A percentile compares a stretch with the other conserved stretches of the same genome.
phyloP scores from a whole-genome alignment of 53 echinoderm and acorn worm genomes.

The Pentamera pediparva region DNA sequence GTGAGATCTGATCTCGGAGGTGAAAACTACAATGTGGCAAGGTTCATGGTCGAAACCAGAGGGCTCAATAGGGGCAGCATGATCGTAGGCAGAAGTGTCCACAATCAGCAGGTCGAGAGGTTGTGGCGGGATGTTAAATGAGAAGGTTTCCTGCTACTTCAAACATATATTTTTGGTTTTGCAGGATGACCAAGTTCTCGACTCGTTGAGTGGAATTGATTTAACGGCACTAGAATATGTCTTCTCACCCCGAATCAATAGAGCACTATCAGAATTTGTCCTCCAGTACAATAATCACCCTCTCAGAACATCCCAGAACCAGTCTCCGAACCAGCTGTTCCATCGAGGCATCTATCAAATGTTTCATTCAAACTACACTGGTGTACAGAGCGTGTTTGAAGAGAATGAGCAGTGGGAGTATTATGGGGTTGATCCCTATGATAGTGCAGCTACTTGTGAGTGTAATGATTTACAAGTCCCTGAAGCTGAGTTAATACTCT shows the following conservation, averaged over 20 bases:
- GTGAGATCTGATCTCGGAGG: constrained; percentile 51
- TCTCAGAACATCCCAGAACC: constrained; percentile 10
- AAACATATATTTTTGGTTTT: constrained; percentile 1
- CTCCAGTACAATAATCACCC: constrained; percentile 13
- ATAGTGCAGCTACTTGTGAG: not conserved
- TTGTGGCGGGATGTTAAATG: constrained; percentile 45
- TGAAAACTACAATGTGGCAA: constrained; percentile 51
- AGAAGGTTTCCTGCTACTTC: not conserved
- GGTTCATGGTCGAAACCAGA: constrained; percentile 41
- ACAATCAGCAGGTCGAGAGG: constrained; percentile 48
- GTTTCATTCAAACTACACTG: not conserved
- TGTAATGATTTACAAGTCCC: not conserved
- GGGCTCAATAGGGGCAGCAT: constrained; percentile 49
- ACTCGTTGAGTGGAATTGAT: constrained; percentile 13
- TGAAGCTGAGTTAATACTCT: not conserved
- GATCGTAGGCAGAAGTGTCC: constrained; percentile 57
- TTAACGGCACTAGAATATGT: constrained; percentile 14
- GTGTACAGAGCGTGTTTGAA: constrained; percentile 11
- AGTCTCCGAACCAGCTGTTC: constrained; percentile 1
- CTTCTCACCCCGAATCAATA: constrained; percentile 52
- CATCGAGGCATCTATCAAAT: constrained; percentile 14
- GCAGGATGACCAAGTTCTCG: constrained; percentile 10
- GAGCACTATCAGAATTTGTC: constrained; percentile 11
- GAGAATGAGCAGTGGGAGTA: not conserved
- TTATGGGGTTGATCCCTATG: constrained; percentile 7